Percentiles rank a stretch among this genome's conserved stretches.
Evolutionary conservation across 1,140 invertebrate genomes (phyloP).

Genomic region (Paramacrobiotus metropolitanus): DNA sequence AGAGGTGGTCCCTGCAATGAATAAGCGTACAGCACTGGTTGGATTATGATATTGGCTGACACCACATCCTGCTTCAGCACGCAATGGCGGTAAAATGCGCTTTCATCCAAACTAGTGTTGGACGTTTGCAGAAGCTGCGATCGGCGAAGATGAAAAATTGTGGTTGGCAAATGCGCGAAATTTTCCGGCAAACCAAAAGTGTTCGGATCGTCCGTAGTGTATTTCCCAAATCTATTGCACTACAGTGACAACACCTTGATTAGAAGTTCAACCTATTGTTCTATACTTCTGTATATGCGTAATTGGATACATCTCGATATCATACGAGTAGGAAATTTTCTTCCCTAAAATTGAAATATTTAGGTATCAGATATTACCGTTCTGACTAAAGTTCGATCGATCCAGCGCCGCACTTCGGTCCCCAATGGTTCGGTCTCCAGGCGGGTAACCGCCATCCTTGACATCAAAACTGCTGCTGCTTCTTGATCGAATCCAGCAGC

Average conservation of each 20-base stretch:
- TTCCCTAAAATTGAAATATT: too few relatives aligned
- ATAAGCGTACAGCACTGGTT: conserved; percentile 94
- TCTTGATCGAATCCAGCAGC: conserved; percentile 88
- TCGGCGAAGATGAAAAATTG: conserved; percentile 93
- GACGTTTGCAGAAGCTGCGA: conserved; percentile 99
- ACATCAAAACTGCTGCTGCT: conserved; percentile 87
- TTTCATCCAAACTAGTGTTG: conserved; percentile 99
- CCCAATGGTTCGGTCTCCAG: conserved; percentile 60
- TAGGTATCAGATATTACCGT: too few relatives aligned
- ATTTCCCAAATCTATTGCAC: conserved; percentile 98
- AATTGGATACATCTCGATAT: too few relatives aligned
- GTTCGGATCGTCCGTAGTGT: conserved; percentile 84
- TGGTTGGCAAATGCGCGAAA: conserved; percentile 93
- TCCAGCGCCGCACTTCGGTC: conserved; percentile 87
- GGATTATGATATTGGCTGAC: conserved; percentile 96
- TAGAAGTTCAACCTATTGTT: background rate
- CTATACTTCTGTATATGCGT: too few relatives aligned
- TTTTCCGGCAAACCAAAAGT: conserved; percentile 85
- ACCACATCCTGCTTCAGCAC: conserved; percentile 86
- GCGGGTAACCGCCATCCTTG: conserved; percentile 76
- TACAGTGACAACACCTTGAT: conserved; percentile 23
- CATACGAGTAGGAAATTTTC: too few relatives aligned
- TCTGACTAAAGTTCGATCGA: conserved; percentile 88
- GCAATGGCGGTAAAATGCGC: conserved; percentile 86
- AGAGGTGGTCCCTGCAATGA: conserved; percentile 87